Evolutionary conservation across 2,113 vertebrate species (phyloP).

Genomic region (Orthonyx spaldingii): DNA sequence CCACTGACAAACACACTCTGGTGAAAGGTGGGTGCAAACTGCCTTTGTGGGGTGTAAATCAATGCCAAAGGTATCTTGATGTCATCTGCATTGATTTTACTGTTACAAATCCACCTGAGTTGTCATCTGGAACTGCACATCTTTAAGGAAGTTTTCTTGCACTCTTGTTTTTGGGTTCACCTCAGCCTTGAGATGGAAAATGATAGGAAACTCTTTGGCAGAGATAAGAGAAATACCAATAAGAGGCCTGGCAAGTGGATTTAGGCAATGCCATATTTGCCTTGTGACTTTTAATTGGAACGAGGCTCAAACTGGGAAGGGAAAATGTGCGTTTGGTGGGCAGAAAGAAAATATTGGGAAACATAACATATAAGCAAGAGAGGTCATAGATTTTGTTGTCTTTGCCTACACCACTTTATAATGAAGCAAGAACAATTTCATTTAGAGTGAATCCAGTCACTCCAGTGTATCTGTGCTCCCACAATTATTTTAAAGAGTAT

Average conservation of each 20-base stretch:
- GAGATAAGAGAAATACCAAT: neutral
- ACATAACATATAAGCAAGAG: neutral
- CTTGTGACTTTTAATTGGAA: neutral
- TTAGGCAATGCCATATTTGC: neutral
- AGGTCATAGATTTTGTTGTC: neutral
- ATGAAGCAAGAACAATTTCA: neutral
- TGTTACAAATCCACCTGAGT: neutral
- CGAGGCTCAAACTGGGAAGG: neutral
- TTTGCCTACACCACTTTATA: neutral
- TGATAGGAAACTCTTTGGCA: neutral
- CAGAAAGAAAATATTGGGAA: neutral
- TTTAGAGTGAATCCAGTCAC: neutral
- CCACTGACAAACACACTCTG: constrained; percentile 95
- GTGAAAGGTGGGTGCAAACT: constrained; percentile 86
- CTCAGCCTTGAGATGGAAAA: neutral
- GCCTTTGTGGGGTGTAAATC: neutral
- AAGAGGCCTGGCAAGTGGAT: neutral
- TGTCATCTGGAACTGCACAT: neutral
- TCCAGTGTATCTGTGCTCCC: neutral
- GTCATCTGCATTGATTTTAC: neutral
- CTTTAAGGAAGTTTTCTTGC: neutral
- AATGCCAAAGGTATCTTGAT: neutral
- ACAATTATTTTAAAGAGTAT: neutral
- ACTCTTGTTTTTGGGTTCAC: neutral
- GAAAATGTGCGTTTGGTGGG: neutral